A percentile compares a stretch with the other conserved stretches of the same genome.
Evolutionary conservation across 2,888 invertebrate species (phyloP).

Genomic region (Leptinotarsa juncta): DNA sequence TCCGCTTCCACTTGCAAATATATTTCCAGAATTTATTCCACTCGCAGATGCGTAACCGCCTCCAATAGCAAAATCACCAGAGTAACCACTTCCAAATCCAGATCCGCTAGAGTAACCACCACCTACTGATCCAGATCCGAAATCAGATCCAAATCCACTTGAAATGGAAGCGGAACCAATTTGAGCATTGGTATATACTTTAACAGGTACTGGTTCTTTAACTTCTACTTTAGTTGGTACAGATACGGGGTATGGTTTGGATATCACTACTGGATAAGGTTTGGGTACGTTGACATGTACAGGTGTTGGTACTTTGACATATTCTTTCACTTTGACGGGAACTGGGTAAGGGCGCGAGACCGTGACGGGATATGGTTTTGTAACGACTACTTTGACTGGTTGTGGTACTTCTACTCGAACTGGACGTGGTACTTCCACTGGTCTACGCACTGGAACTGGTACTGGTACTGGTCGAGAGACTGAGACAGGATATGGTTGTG

Average conservation of each 20-base stretch:
- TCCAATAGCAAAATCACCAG: conserved; percentile 9
- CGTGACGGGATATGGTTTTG: conserved; percentile 56
- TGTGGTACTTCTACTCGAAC: conserved; percentile 58
- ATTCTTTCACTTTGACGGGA: conserved; percentile 56
- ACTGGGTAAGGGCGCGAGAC: conserved; percentile 57
- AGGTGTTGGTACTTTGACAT: conserved; percentile 57
- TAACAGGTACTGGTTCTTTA: conserved; percentile 57
- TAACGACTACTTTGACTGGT: conserved; percentile 56
- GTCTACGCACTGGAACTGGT: conserved; percentile 57
- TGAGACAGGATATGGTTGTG: conserved; percentile 55
- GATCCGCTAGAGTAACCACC: conserved; percentile 25
- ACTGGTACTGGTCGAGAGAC: conserved; percentile 56
- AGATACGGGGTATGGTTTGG: conserved; percentile 57
- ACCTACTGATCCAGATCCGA: conserved; percentile 17
- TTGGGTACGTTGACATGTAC: conserved; percentile 57
- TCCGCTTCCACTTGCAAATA: conserved; percentile 1
- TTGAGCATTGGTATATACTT: conserved; percentile 46
- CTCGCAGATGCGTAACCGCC: conserved; percentile 16
- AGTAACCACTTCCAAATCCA: conserved; percentile 16
- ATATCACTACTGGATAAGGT: conserved; percentile 58
- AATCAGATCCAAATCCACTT: conserved; percentile 21
- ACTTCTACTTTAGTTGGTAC: conserved; percentile 56
- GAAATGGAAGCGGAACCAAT: conserved; percentile 36
- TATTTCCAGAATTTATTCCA: background rate
- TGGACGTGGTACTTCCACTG: conserved; percentile 57